These are phyloP conservation scores for Mobula hypostoma DNA, from an alignment of 2,113 vertebrate genomes.

Conservation along the genomic window DNA sequence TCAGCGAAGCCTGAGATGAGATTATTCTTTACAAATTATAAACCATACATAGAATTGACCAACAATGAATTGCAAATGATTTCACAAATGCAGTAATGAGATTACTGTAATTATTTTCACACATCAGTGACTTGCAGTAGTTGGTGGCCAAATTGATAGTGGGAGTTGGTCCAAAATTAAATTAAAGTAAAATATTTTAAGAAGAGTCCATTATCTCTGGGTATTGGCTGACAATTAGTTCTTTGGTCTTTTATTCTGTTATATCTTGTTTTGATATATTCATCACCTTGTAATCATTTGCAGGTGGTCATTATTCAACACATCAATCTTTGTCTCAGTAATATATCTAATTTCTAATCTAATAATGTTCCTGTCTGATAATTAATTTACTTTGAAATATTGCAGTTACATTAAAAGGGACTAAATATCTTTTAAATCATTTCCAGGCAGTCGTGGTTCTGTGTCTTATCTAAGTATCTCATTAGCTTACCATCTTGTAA, in stretches of 20 bases:
- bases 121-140: background rate
- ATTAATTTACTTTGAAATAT: conserved; percentile 2
- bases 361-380: background rate
- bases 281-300: background rate
- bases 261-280: background rate
- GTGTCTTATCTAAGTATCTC: background rate
- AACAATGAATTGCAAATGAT: conserved; percentile 4
- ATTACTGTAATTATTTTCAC: conserved; percentile 26
- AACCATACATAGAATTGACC: background rate
- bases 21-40: background rate
- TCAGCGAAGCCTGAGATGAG: background rate
- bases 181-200: conserved; percentile 11
- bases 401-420: background rate
- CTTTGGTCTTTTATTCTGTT: background rate
- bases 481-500: background rate
- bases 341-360: background rate
- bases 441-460: background rate
- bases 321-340: background rate
- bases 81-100: conserved; percentile 22
- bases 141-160: background rate
- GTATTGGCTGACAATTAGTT: background rate
- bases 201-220: background rate
- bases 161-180: conserved; percentile 22
- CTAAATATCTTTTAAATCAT: background rate
- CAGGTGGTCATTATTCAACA: background rate